Evolutionary conservation across 2,113 vertebrate species (phyloP).

Genomic region (Dolichotis patagonum): DNA sequence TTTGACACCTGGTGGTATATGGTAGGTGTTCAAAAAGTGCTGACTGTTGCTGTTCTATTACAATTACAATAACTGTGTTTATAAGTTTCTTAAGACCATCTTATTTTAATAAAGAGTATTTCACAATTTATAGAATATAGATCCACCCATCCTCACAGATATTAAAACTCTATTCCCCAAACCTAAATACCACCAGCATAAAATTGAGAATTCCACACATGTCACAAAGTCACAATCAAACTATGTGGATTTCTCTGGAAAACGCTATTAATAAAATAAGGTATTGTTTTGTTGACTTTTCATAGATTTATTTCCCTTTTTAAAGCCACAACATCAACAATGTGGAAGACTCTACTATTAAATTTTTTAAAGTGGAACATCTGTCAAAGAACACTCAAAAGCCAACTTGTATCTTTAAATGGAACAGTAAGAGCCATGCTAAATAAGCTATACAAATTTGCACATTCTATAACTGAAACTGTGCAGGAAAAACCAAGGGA

Average conservation of each 20-base stretch:
- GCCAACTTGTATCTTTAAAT: not conserved
- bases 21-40: not conserved
- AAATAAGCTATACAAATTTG: not conserved
- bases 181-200: not conserved
- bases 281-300: not conserved
- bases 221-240: not conserved
- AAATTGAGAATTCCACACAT: slow-evolving; percentile 7
- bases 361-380: not conserved
- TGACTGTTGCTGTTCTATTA: not conserved
- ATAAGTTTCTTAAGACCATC: not conserved
- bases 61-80: not conserved
- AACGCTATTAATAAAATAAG: slow-evolving; percentile 7
- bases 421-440: not conserved
- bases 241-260: not conserved
- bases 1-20: not conserved
- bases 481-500: not conserved
- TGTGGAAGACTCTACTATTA: not conserved
- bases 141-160: not conserved
- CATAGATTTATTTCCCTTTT: not conserved
- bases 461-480: not conserved
- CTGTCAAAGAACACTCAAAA: not conserved
- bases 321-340: not conserved
- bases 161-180: not conserved
- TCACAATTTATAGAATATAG: not conserved
- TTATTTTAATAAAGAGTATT: slow-evolving; percentile 14